Conservation (phyloP, 1,140 invertebrate species). For the Drosophila serrata region DNA sequence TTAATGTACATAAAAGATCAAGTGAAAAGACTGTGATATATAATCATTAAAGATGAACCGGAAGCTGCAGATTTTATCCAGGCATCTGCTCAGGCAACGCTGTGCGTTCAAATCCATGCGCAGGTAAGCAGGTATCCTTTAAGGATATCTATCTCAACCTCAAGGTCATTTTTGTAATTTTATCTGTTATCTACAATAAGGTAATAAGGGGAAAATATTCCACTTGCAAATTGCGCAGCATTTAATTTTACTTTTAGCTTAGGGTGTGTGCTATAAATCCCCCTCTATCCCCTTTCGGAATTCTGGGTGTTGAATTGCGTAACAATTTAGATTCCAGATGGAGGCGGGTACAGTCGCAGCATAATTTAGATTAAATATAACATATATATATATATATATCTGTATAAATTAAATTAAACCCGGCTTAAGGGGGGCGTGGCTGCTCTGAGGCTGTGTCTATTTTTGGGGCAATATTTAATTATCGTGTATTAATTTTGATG, state of each 20-base stretch:
- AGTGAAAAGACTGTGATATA: slow-evolving; percentile 26
- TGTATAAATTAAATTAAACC: not conserved
- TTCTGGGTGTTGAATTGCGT: slow-evolving; percentile 28
- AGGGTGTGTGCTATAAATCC: not conserved
- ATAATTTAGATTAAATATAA: not conserved
- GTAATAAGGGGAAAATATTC: not conserved
- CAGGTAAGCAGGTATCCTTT: slow-evolving; percentile 43
- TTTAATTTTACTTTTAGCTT: slow-evolving; percentile 4
- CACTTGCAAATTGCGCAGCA: slow-evolving; percentile 20
- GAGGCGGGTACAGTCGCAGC: slow-evolving; percentile 15
- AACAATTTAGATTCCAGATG: slow-evolving; percentile 24
- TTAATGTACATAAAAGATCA: not conserved
- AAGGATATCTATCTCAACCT: not conserved
- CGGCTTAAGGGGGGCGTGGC: slow-evolving; percentile 3
- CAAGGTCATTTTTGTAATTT: not conserved
- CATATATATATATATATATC: not conserved
- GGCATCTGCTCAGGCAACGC: slow-evolving; percentile 30
- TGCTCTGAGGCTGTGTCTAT: not conserved
- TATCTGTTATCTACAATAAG: not conserved
- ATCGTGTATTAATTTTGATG: slow-evolving; percentile 27
- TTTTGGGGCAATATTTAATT: slow-evolving; percentile 11
- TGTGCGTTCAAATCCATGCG: slow-evolving; percentile 24
- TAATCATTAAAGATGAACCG: slow-evolving; percentile 47
- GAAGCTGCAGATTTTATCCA: slow-evolving; percentile 53
- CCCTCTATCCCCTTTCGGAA: not conserved